Evolutionary conservation across 1,140 invertebrate genomes (phyloP).

Genomic region (Spodoptera litura): DNA sequence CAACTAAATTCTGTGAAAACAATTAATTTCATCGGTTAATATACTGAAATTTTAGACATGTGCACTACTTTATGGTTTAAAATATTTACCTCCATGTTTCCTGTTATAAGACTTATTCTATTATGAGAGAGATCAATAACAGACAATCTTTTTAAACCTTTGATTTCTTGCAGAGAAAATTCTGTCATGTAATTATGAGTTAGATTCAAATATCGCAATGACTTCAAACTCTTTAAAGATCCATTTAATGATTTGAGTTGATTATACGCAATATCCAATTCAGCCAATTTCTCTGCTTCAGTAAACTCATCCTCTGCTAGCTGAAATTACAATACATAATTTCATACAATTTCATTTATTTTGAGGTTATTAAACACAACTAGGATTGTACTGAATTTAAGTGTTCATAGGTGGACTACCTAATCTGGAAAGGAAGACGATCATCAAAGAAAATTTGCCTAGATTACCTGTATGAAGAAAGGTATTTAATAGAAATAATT

Average conservation of each 20-base stretch:
- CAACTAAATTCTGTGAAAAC: constrained; percentile 89
- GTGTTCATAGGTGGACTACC: no score
- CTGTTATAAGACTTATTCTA: constrained; percentile 88
- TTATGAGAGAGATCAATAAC: constrained; percentile 92
- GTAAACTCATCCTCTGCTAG: constrained; percentile 91
- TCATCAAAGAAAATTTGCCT: no score
- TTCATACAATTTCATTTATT: no score
- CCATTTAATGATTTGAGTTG: constrained; percentile 90
- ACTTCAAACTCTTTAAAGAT: constrained; percentile 90
- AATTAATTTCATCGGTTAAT: neutral
- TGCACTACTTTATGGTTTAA: neutral
- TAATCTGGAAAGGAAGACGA: no score
- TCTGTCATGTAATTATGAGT: constrained; percentile 91
- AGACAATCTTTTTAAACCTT: constrained; percentile 89
- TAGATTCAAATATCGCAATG: constrained; percentile 89
- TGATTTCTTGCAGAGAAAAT: constrained; percentile 92
- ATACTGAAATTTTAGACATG: neutral
- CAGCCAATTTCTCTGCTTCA: constrained; percentile 88
- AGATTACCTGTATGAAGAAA: no score
- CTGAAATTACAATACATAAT: constrained; percentile 76
- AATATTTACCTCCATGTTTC: constrained; percentile 88
- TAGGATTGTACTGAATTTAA: no score
- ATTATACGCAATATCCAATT: constrained; percentile 90
- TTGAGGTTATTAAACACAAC: no score
- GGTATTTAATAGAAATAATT: no score